Base-by-base conservation (phyloP, 2,113 vertebrate species). In the Takifugu bimaculatus region DNA sequence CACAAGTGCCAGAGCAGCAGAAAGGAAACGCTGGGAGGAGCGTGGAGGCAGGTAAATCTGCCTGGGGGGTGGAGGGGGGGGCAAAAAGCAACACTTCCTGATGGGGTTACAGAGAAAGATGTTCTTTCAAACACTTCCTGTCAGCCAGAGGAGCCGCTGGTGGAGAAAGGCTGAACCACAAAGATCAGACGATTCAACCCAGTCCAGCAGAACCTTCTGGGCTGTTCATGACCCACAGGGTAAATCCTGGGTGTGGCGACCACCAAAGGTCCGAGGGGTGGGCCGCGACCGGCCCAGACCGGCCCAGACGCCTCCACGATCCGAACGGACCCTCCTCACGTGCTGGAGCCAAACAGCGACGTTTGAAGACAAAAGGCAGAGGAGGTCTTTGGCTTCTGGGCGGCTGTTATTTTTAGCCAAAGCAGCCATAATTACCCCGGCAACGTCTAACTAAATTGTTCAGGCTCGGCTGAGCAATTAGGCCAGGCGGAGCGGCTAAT, bases 391-490 rank as follows among this genome's bases (percentile, higher is more conserved):
- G 60, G 76, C 65, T 78, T 68, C 63, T 20, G 77, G 54, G 56
- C 48, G 53, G 57, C 72, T 77, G 85, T 81, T 89, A 90, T 90
- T 88, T 91, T 89, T 89, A 88, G 86, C 85, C 78, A 79, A 83
- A 86, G 79, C 79, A 71, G 82, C 82, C 84, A 80, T 86, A 88
- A 90, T 90, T 85, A 88, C 78, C 80, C 76, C 6, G 81, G 85
- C 83, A 86, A 87, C 74, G 79, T 83, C 85, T 86, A 88, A 90
- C 87, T 60, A 88, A 88, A 90, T 88, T 87, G 89, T 88, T 89
- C 85, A 89, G 86, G 89, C 90, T 90, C 71, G 77, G 84, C 82
- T 84, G 78, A 83, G 79, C 86, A 90, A 91, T 91, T 90, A 90
- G 89, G 85, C 68, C 84, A 76, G 78, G 77, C 88, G 56, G 81